Conservation (phyloP, 1,140 invertebrate species). For the Calycopis cecrops region DNA sequence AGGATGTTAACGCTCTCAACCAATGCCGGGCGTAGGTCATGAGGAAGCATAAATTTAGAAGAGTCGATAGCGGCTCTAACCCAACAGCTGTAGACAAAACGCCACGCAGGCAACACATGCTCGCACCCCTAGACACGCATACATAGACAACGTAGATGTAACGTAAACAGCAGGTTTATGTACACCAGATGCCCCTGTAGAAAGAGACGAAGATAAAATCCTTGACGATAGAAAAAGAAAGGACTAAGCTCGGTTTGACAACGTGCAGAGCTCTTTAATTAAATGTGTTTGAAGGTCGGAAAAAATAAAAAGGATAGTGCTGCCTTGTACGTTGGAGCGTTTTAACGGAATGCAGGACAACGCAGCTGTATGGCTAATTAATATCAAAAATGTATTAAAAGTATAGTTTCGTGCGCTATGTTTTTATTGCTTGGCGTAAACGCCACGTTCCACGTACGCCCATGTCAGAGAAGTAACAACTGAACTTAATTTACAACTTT, state of each 20-base stretch:
- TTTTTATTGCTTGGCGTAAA: too few species aligned
- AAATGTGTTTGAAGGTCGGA: constrained; percentile 65
- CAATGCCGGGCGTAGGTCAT: constrained; percentile 55
- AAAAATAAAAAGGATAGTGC: constrained; percentile 52
- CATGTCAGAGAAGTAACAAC: too few species aligned
- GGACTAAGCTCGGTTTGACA: constrained; percentile 46
- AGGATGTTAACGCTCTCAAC: constrained; percentile 5
- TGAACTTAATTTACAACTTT: too few species aligned
- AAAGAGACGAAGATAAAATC: constrained; percentile 54
- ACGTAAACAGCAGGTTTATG: constrained; percentile 73
- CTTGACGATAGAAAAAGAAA: constrained; percentile 47
- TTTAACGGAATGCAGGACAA: constrained; percentile 30
- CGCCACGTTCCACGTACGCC: too few species aligned
- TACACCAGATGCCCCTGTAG: constrained; percentile 70
- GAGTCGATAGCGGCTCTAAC: constrained; percentile 56
- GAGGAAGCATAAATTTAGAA: constrained; percentile 72
- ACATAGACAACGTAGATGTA: constrained; percentile 43
- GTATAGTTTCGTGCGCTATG: too few species aligned
- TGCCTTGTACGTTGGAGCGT: constrained; percentile 33
- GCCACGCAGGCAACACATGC: constrained; percentile 55
- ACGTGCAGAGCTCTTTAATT: constrained; percentile 62
- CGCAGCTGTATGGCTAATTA: constrained; percentile 14
- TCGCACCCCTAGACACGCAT: constrained; percentile 52
- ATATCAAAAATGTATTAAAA: too few species aligned
- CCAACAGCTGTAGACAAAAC: constrained; percentile 66